Percentiles rank a stretch among this genome's conserved stretches.
phyloP scores from a whole-genome alignment of 2,888 invertebrate genomes.

The Ophion costatus region DNA sequence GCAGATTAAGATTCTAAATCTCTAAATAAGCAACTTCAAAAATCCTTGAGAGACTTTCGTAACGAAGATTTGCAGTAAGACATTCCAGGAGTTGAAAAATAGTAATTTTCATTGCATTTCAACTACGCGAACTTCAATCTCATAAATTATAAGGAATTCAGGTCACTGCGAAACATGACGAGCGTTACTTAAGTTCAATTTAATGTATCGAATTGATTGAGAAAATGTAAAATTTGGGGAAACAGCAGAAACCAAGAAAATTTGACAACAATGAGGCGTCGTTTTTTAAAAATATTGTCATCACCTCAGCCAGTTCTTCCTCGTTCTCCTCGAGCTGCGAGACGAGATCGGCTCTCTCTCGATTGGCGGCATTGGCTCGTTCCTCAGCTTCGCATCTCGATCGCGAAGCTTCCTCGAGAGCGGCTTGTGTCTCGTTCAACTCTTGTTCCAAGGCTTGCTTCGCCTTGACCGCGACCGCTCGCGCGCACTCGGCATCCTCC shows the following conservation, averaged over 20 bases:
- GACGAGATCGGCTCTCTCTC: constrained; percentile 93
- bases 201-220: not conserved
- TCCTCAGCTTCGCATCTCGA: constrained; percentile 93
- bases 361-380: constrained; percentile 87
- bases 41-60: no score
- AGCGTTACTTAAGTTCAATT: not conserved
- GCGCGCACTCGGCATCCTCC: constrained; percentile 95
- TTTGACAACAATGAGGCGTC: not conserved
- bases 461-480: constrained; percentile 93
- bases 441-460: constrained; percentile 94
- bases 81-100: no score
- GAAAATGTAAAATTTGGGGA: no score
- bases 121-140: no score
- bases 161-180: no score
- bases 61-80: no score
- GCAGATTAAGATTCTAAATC: no score
- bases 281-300: not conserved
- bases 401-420: constrained; percentile 92
- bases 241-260: no score
- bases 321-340: constrained; percentile 96
- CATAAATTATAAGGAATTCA: no score
- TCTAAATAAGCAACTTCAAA: no score
- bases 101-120: no score
- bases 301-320: constrained; percentile 93
- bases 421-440: constrained; percentile 91